Base-by-base conservation (phyloP, 2,888 invertebrate species). In the Ryuthela nishihirai region DNA sequence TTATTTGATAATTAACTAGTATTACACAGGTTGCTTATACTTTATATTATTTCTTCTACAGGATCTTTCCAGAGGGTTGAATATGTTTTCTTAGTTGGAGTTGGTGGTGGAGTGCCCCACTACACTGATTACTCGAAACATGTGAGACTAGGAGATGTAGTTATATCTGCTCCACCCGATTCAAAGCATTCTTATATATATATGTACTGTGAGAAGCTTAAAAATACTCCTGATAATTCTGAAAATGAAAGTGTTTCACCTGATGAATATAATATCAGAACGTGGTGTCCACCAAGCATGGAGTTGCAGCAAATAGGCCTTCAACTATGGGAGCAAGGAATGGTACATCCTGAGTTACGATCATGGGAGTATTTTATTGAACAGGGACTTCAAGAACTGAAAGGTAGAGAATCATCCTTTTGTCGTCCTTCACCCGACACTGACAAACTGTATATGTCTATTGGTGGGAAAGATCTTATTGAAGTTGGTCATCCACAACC, bases 91-190 rank as follows among this genome's bases (percentile, higher is more conserved):
- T 77, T 99, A 63, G 92, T 98, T 32, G 98, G 98, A 23, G 91
- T 94, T 3, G 97, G 92, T 4, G 98, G 98, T 9, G 98, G 94
- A 2, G 93, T 99, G 38, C 95, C 98, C 0, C 92, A 98, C 77
- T 97, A 88, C 73, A 92, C 94, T 0, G 95, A 98, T 75, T 92
- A 88, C 74, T 83, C 84, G 66, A 85, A 86, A 67, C 97, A 98
- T 73, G 93, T 97, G 21, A 82, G 93, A 21, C 80, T 95, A 18
- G 97, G 93, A 1, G 93, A 93, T 73, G 90, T 93, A 3, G 91
- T 93, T 3, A 83, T 92, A 4, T 90, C 92, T 0, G 82, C 85
- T 69, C 85, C 88, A 10, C 67, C 72, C 4, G 59, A 62, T 56
- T 43, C 44, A n/a, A 32, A 43, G 17, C 53, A 58, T 25, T 85